These are phyloP conservation scores for Isotomurus palustris DNA, from an alignment of 2,888 invertebrate genomes.

Conservation along the genomic window DNA sequence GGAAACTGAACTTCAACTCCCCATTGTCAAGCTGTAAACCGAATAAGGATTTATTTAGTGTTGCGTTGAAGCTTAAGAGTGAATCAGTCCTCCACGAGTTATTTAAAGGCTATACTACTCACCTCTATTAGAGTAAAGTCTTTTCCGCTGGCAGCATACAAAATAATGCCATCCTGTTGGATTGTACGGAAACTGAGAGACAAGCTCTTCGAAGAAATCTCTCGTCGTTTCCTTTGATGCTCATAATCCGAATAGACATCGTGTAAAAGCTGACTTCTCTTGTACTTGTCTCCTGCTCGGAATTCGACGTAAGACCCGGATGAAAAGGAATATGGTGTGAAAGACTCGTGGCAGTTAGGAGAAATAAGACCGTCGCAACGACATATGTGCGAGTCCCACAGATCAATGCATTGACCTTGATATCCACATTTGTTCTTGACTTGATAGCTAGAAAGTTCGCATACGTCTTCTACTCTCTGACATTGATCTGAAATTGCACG, in stretches of 20 bases:
- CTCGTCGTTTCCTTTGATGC: slow-evolving; percentile 28
- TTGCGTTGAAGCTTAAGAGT: not conserved
- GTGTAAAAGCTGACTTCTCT: slow-evolving; percentile 72
- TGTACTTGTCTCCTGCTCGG: slow-evolving; percentile 69
- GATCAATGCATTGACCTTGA: slow-evolving; percentile 71
- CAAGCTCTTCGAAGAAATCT: slow-evolving; percentile 61
- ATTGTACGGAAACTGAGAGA: slow-evolving; percentile 77
- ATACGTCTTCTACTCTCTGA: slow-evolving; percentile 57
- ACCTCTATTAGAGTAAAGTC: slow-evolving; percentile 78
- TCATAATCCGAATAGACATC: slow-evolving; percentile 24
- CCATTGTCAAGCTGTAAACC: slow-evolving; percentile 61
- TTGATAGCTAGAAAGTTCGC: slow-evolving; percentile 31
- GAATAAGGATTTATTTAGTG: not conserved
- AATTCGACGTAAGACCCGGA: slow-evolving; percentile 76
- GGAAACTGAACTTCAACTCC: slow-evolving; percentile 72
- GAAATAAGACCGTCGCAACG: slow-evolving; percentile 63
- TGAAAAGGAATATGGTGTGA: slow-evolving; percentile 73
- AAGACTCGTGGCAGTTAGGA: slow-evolving; percentile 71
- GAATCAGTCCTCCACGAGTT: not conserved
- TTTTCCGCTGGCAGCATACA: slow-evolving; percentile 80
- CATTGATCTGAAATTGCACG: slow-evolving; percentile 72
- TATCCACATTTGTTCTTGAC: slow-evolving; percentile 51
- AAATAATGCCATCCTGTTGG: slow-evolving; percentile 70
- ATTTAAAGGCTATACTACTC: no score
- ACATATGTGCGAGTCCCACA: slow-evolving; percentile 73